A percentile compares a stretch with the other conserved stretches of the same genome.
These are phyloP conservation scores for Nesometra sesokonis DNA, from an alignment of 35 echinoderm and acorn worm genomes.

Conservation along the genomic window DNA sequence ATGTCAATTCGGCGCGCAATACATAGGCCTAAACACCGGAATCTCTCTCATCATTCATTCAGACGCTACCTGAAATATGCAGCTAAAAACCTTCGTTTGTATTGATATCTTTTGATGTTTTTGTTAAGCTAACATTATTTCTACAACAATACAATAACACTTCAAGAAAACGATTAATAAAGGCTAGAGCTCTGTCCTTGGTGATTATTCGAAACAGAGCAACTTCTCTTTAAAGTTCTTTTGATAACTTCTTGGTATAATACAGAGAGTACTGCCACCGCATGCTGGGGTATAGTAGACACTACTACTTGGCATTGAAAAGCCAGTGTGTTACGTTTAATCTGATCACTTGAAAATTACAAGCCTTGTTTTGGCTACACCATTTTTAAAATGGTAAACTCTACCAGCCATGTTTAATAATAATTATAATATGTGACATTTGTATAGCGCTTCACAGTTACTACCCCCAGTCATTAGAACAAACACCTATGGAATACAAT, in stretches of 20 bases:
- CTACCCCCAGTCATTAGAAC: too few species aligned
- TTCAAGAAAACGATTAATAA: not conserved
- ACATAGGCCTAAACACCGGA: too few species aligned
- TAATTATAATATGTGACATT: too few species aligned
- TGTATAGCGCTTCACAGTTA: too few species aligned
- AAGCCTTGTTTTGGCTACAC: too few species aligned
- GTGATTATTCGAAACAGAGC: not conserved
- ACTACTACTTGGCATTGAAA: not conserved
- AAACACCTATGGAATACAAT: too few species aligned
- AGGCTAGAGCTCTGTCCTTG: not conserved
- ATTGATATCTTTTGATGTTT: not conserved
- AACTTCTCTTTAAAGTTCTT: not conserved
- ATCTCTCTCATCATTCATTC: too few species aligned
- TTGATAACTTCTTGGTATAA: not conserved
- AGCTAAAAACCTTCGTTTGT: not conserved
- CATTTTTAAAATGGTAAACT: too few species aligned
- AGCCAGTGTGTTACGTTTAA: not conserved
- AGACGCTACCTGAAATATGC: too few species aligned
- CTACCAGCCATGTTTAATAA: too few species aligned
- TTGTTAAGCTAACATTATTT: not conserved
- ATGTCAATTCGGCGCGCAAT: too few species aligned
- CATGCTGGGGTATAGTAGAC: not conserved
- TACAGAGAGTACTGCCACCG: not conserved
- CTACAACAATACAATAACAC: not conserved
- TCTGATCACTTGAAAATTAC: not conserved